A percentile compares a stretch with the other conserved stretches of the same genome.
Evolutionary conservation across 2,113 vertebrate genomes (phyloP).

Genomic region (Tyto alba): DNA sequence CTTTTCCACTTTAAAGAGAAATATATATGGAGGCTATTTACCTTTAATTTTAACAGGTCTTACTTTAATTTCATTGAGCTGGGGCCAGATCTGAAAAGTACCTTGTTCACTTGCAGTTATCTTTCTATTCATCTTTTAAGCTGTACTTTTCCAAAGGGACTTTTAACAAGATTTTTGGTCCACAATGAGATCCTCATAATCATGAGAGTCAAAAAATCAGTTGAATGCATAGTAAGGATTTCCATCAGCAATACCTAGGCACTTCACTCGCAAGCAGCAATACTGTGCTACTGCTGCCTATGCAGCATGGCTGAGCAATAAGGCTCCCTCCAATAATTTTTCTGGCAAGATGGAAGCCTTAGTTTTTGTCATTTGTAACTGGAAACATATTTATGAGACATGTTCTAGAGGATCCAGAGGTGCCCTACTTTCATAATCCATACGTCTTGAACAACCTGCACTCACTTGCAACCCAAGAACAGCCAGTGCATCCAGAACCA

Average conservation of each 20-base stretch:
- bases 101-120: background rate
- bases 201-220: background rate
- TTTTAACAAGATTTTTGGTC: background rate
- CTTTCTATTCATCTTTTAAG: background rate
- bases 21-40: background rate
- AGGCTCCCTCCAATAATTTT: background rate
- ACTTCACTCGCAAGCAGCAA: background rate
- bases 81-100: background rate
- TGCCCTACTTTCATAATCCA: background rate
- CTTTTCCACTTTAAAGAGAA: background rate
- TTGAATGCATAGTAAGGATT: background rate
- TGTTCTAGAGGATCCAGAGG: background rate
- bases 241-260: background rate
- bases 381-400: background rate
- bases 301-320: background rate
- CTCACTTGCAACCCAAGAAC: slow-evolving; percentile 98
- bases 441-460: background rate
- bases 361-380: background rate
- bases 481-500: slow-evolving; percentile 98
- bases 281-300: background rate
- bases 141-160: background rate
- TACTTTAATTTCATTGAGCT: background rate
- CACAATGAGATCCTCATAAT: background rate
- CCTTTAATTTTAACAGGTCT: background rate
- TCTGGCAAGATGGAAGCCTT: background rate